Evolutionary conservation across 2,888 invertebrate species (phyloP).

Genomic region (Acrobasis consociella): DNA sequence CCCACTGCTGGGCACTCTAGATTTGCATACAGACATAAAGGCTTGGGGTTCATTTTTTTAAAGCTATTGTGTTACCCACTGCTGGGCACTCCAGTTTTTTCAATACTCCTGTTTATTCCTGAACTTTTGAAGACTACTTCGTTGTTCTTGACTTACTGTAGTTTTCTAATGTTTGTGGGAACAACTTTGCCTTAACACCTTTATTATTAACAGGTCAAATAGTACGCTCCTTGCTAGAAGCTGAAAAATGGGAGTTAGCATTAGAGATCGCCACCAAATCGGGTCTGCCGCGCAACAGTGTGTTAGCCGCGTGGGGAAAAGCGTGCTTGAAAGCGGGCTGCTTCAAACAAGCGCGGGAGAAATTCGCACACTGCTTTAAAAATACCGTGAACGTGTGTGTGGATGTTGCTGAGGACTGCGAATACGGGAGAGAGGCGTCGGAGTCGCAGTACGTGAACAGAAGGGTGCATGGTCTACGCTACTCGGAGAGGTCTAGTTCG

Average conservation of each 20-base stretch:
- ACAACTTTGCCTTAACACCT: too few species aligned
- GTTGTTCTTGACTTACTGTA: too few species aligned
- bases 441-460: slow-evolving; percentile 61
- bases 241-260: slow-evolving; percentile 93
- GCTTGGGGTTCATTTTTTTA: too few species aligned
- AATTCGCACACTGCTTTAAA: slow-evolving; percentile 83
- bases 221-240: slow-evolving; percentile 89
- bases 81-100: too few species aligned
- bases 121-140: too few species aligned
- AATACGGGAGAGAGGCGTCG: slow-evolving; percentile 67
- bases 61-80: too few species aligned
- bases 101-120: too few species aligned
- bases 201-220: slow-evolving; percentile 77
- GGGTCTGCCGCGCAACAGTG: slow-evolving; percentile 89
- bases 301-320: slow-evolving; percentile 95
- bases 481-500: slow-evolving; percentile 58
- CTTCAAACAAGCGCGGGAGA: slow-evolving; percentile 88
- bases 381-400: slow-evolving; percentile 57
- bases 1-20: too few species aligned
- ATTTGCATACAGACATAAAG: too few species aligned
- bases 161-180: too few species aligned
- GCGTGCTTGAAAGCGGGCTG: slow-evolving; percentile 91
- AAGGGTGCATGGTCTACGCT: slow-evolving; percentile 53
- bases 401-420: slow-evolving; percentile 65
- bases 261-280: slow-evolving; percentile 94